phyloP scores from a whole-genome alignment of 1,140 invertebrate genomes.

The Protaetia brevitarsis region DNA sequence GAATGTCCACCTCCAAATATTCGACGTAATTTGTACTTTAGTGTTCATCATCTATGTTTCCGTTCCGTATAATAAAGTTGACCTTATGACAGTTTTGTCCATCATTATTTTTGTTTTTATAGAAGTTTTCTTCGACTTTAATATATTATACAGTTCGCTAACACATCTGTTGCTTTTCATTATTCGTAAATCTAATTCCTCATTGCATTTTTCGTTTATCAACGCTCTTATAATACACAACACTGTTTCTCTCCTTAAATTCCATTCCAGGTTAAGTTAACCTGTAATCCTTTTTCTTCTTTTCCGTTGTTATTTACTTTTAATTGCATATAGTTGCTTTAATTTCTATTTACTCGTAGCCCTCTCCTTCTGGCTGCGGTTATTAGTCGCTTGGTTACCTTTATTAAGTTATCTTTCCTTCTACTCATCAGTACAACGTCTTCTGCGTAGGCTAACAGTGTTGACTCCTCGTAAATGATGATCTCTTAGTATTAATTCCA shows the following conservation, averaged over 20 bases:
- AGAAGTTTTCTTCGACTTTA: neutral
- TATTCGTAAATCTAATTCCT: neutral
- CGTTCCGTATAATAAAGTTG: neutral
- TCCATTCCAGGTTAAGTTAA: too few species aligned
- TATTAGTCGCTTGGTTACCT: too few species aligned
- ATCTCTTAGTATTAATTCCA: too few species aligned
- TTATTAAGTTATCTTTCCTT: too few species aligned
- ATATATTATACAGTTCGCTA: neutral
- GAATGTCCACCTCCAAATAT: neutral
- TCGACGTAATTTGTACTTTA: neutral
- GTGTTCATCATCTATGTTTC: neutral
- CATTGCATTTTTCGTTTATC: neutral
- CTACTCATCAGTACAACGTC: too few species aligned
- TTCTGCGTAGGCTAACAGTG: too few species aligned
- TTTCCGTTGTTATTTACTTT: neutral
- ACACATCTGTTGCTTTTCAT: neutral
- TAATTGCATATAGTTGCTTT: neutral
- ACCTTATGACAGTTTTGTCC: neutral
- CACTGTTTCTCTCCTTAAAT: neutral
- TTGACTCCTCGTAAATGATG: too few species aligned
- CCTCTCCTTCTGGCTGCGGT: too few species aligned
- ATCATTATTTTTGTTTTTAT: too few species aligned
- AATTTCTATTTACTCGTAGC: too few species aligned
- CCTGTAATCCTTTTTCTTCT: neutral
- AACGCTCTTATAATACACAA: neutral